Percentiles rank a stretch among this genome's conserved stretches.
Evolutionary conservation across 2,888 invertebrate species (phyloP).

Genomic region (Thecocarcelia acutangulata): DNA sequence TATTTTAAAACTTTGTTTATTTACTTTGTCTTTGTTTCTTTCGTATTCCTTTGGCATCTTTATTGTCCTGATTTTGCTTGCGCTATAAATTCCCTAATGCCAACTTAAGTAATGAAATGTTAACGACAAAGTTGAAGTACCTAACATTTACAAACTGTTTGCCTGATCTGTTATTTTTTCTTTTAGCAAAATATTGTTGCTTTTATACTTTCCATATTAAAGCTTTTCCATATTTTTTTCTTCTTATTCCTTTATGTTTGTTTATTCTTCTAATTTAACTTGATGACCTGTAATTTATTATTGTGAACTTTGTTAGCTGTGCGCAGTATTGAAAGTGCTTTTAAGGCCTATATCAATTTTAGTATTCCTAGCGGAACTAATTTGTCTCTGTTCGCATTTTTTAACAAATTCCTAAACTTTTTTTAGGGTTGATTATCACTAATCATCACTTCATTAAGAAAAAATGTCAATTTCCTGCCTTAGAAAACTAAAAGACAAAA

Average conservation of each 20-base stretch:
- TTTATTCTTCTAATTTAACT: conserved; percentile 71
- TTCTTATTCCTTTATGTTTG: conserved; percentile 17
- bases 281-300: conserved; percentile 78
- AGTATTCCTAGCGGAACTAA: conserved; percentile 61
- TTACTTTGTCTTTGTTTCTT: background rate
- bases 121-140: conserved; percentile 19
- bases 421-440: conserved; percentile 55
- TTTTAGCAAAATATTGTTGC: conserved; percentile 2
- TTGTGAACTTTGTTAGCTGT: conserved; percentile 69
- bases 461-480: background rate
- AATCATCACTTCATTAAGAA: conserved; percentile 63
- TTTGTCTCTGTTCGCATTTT: conserved; percentile 37
- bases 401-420: conserved; percentile 16
- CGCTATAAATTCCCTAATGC: conserved; percentile 61
- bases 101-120: conserved; percentile 58
- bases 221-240: conserved; percentile 1
- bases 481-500: background rate
- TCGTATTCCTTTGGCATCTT: background rate
- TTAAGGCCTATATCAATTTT: conserved; percentile 21
- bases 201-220: conserved; percentile 7
- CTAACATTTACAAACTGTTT: conserved; percentile 20
- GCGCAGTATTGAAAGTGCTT: conserved; percentile 59
- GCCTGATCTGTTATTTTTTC: conserved; percentile 19
- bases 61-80: conserved; percentile 49
- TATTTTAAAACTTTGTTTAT: background rate